phyloP scores from a whole-genome alignment of 1,140 invertebrate genomes.

The Pissodes strobi region DNA sequence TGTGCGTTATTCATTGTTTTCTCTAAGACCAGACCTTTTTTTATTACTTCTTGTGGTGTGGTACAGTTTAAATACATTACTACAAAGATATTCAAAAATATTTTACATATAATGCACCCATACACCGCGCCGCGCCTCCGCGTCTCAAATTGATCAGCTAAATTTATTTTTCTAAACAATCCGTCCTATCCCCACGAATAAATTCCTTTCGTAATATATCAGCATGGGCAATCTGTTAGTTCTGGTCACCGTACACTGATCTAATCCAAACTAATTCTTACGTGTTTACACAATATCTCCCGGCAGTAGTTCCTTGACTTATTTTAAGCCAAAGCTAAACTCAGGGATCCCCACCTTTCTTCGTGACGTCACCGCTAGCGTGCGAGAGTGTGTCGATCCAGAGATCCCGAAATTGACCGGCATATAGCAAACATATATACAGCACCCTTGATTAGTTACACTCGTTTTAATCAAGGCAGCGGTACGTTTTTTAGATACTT shows the following conservation, averaged over 20 bases:
- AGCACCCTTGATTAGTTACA: conserved; percentile 34
- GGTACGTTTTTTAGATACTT: conserved; percentile 22
- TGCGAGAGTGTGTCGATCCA: conserved; percentile 35
- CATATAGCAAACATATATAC: conserved; percentile 21
- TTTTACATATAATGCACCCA: too few species aligned
- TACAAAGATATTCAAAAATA: too few species aligned
- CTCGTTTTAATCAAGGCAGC: conserved; percentile 19
- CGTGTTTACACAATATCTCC: conserved; percentile 31
- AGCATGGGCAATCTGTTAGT: conserved; percentile 14
- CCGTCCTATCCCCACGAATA: neutral
- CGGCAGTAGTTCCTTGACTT: conserved; percentile 41
- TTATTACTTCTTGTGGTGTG: too few species aligned
- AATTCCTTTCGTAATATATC: neutral
- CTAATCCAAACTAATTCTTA: conserved; percentile 20
- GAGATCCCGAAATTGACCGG: conserved; percentile 41
- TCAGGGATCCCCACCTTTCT: conserved; percentile 38
- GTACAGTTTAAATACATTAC: too few species aligned
- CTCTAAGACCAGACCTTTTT: too few species aligned
- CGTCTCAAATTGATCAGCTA: neutral
- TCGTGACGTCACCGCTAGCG: conserved; percentile 35
- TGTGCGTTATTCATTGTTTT: too few species aligned
- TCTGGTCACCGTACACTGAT: conserved; percentile 6
- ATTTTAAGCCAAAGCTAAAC: conserved; percentile 45
- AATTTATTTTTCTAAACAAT: neutral
- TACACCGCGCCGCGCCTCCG: too few species aligned